These are phyloP conservation scores for Ormyrus labotus DNA, from an alignment of 2,888 invertebrate genomes.

Conservation along the genomic window DNA sequence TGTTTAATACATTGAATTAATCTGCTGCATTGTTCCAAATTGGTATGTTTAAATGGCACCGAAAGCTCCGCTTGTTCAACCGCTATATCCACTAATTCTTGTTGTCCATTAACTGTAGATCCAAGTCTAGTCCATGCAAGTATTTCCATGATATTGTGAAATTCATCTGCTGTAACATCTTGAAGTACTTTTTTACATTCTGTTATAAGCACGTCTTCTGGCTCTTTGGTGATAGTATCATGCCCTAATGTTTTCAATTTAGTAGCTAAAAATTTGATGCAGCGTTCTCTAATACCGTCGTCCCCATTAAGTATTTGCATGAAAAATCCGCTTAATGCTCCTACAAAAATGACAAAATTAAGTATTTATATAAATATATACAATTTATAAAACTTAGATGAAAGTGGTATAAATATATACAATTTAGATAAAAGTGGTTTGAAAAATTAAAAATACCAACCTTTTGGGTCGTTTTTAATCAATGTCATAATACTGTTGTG, in stretches of 20 bases:
- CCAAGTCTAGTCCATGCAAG: slow-evolving; percentile 89
- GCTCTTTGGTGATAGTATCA: slow-evolving; percentile 87
- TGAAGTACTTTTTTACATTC: slow-evolving; percentile 90
- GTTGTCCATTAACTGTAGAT: slow-evolving; percentile 89
- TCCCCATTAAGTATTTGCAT: slow-evolving; percentile 83
- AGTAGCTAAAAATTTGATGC: slow-evolving; percentile 90
- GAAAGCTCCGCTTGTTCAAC: slow-evolving; percentile 91
- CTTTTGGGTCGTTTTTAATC: slow-evolving; percentile 85
- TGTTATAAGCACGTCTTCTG: slow-evolving; percentile 88
- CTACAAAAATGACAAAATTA: slow-evolving; percentile 67
- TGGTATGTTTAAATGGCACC: slow-evolving; percentile 83
- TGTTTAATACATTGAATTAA: slow-evolving; percentile 91
- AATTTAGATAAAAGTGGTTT: slow-evolving; percentile 5
- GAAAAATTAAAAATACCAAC: slow-evolving; percentile 62
- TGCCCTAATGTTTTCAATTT: slow-evolving; percentile 89
- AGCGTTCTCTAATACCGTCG: slow-evolving; percentile 88
- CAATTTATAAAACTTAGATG: slow-evolving; percentile 3
- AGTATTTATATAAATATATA: slow-evolving; percentile 6
- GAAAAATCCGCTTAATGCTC: slow-evolving; percentile 82
- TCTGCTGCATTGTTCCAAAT: slow-evolving; percentile 80
- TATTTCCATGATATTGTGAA: slow-evolving; percentile 91
- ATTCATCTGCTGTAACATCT: slow-evolving; percentile 95
- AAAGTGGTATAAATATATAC: background rate
- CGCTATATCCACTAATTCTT: slow-evolving; percentile 90
- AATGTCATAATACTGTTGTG: slow-evolving; percentile 88